phyloP scores from a whole-genome alignment of 2,113 vertebrate species.

The Megaceryle maxima region DNA sequence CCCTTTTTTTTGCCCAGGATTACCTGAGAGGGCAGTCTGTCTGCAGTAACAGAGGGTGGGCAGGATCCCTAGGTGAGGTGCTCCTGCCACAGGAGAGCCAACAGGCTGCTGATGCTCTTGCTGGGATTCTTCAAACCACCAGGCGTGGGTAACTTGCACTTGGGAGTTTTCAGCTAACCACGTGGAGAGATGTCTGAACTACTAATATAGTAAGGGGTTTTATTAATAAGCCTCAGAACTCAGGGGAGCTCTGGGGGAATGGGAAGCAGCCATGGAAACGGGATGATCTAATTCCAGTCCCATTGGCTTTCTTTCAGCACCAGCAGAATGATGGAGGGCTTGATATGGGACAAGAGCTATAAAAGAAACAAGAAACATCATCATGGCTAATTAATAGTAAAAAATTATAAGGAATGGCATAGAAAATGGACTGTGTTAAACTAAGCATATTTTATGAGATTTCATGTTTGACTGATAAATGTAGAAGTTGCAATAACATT shows the following conservation, averaged over 20 bases:
- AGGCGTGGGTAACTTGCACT: neutral
- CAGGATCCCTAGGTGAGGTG: neutral
- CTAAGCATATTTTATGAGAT: neutral
- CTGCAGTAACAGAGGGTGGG: neutral
- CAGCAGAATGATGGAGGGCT: neutral
- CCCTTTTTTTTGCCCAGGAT: neutral
- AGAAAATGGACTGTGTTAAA: neutral
- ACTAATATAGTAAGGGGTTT: neutral
- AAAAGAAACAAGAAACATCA: neutral
- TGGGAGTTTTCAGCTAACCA: neutral
- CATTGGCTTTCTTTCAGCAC: neutral
- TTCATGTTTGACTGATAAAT: neutral
- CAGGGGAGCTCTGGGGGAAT: neutral
- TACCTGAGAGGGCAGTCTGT: neutral
- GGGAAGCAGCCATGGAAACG: neutral
- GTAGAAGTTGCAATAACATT: neutral
- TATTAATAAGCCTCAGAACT: neutral
- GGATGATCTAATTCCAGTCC: constrained; percentile 13
- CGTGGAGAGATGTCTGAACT: neutral
- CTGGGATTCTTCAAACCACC: neutral
- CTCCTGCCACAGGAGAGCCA: rapidly evolving
- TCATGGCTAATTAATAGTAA: neutral
- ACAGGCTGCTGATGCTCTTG: neutral
- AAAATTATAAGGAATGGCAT: neutral
- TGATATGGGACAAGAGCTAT: neutral